Conservation (phyloP, 2,888 invertebrate species). For the Esperia sulphurella region DNA sequence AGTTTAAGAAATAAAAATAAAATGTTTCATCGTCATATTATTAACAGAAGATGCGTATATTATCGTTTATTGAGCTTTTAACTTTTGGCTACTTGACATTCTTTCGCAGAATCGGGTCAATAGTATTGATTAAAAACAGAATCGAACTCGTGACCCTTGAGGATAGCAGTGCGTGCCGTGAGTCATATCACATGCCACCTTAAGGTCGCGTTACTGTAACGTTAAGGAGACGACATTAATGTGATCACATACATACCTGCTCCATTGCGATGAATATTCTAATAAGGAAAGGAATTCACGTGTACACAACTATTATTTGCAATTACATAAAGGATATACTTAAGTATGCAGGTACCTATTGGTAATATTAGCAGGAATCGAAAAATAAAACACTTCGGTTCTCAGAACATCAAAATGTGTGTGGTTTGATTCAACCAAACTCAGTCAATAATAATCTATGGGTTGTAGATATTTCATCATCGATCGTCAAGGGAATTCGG, state of each 20-base stretch:
- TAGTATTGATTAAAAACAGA: slow-evolving; percentile 2
- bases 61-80: too few species aligned
- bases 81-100: background rate
- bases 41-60: too few species aligned
- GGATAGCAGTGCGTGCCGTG: slow-evolving; percentile 5
- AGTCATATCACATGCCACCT: slow-evolving; percentile 12
- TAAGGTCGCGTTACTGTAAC: slow-evolving; percentile 15
- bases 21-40: too few species aligned
- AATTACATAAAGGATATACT: background rate
- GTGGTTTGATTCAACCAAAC: too few species aligned
- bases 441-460: background rate
- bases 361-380: background rate
- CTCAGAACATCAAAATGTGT: background rate
- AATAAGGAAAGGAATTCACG: slow-evolving; percentile 1
- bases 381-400: background rate
- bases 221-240: slow-evolving; percentile 12
- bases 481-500: background rate
- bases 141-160: slow-evolving; percentile 21
- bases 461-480: background rate
- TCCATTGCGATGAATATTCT: slow-evolving; percentile 5
- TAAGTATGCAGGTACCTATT: too few species aligned
- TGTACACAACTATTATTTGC: background rate
- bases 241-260: slow-evolving; percentile 10
- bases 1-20: too few species aligned
- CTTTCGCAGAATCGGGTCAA: background rate